Conservation (phyloP, 2,888 invertebrate genomes). For the Malthinus flaveolus region DNA sequence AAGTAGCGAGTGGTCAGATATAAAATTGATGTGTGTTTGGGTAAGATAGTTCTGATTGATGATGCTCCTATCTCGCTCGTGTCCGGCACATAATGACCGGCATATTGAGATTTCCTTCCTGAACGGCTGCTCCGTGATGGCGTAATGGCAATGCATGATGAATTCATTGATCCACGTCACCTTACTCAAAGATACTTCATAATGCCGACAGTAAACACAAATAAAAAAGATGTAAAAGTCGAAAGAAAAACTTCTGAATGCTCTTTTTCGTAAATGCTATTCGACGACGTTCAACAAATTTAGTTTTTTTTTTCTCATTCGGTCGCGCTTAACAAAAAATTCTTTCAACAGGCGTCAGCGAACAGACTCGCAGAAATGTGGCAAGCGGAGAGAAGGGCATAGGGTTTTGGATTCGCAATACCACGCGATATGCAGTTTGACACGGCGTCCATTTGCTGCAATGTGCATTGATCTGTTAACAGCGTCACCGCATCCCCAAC, state of each 20-base stretch:
- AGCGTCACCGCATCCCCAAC: slow-evolving; percentile 42
- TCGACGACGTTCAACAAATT: background rate
- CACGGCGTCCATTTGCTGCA: slow-evolving; percentile 47
- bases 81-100: slow-evolving; percentile 52
- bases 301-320: background rate
- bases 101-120: slow-evolving; percentile 55
- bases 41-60: slow-evolving; percentile 53
- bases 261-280: background rate
- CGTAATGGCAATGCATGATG: slow-evolving; percentile 40
- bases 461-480: slow-evolving; percentile 42
- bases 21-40: slow-evolving; percentile 45
- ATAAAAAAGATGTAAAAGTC: slow-evolving; percentile 18
- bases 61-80: slow-evolving; percentile 49
- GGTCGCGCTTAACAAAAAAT: background rate
- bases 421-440: slow-evolving; percentile 47
- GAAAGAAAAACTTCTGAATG: slow-evolving; percentile 5
- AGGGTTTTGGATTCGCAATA: slow-evolving; percentile 37
- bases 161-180: slow-evolving; percentile 31
- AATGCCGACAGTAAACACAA: slow-evolving; percentile 28
- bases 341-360: background rate
- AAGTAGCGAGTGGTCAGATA: slow-evolving; percentile 30
- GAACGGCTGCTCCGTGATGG: slow-evolving; percentile 45
- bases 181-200: slow-evolving; percentile 27
- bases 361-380: slow-evolving; percentile 6
- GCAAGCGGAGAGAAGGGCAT: slow-evolving; percentile 15